Evolutionary conservation across 2,113 vertebrate genomes (phyloP), one percentile per base, ranked within the genome.

Genomic region (Caranx ignobilis): DNA sequence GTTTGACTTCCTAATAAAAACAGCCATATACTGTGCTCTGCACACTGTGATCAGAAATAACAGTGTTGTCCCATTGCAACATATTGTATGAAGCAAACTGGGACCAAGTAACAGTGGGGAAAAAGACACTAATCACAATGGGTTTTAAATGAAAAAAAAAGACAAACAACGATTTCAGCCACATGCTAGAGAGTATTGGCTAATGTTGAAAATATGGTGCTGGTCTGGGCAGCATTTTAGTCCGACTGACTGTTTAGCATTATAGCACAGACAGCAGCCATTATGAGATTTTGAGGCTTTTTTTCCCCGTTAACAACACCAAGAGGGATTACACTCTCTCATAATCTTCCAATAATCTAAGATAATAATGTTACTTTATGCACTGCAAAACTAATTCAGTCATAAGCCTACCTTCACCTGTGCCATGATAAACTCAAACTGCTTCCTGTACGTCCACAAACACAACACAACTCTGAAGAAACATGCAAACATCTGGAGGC

Each of bases 401-500:
- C 50, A 65, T 21, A 26, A 26, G 26, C 26, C 26, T 26, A 18
- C 15, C 35, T 65, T 62, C 45, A 60, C 10, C 4, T 72, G 75
- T 74, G 60, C 35, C 32, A 35, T 60, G 45, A 34, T 47, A 60
- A 65, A 62, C 77, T 71, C 43, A 50, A 83, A 63, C 45, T 2
- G 62, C 57, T 60, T 69, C 55, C 26, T 32, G 39, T 70, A 64
- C 52, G 68, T 79, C 63, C 41, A 69, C 48, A 48, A 70, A 67
- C 71, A 76, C 81, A 57, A 45, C 13, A 8, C 67, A 87, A 26
- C 26, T 26, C 26, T 84, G 79, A 88, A 88, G 41, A 84, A 75
- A 52, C 47, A 75, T 54, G 34, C 63, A 69, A 83, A 87, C 77
- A 82, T 84, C 80, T 88, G 77, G 78, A 84, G 85, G 80, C 80